Evolutionary conservation across 1,140 invertebrate genomes (phyloP).

Genomic region (Wasmannia auropunctata): DNA sequence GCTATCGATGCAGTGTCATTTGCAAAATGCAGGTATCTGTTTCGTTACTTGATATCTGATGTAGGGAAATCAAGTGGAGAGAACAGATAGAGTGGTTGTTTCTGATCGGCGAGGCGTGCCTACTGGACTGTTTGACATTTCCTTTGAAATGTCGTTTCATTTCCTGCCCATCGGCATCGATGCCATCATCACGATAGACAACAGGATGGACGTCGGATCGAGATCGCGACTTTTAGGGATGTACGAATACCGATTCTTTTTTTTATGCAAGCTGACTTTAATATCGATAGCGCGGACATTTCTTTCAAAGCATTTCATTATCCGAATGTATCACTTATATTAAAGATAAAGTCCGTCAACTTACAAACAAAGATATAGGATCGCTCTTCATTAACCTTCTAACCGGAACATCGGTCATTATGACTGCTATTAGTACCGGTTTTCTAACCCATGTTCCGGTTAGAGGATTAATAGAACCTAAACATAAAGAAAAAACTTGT

Average conservation of each 20-base stretch:
- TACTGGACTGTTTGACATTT: slow-evolving; percentile 70
- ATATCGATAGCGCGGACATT: neutral
- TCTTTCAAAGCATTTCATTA: neutral
- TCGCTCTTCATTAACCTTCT: neutral
- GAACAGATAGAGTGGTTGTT: slow-evolving; percentile 53
- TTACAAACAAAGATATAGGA: neutral
- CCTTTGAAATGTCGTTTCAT: slow-evolving; percentile 72
- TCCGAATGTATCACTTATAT: neutral
- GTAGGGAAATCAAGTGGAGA: slow-evolving; percentile 47
- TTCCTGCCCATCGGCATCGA: slow-evolving; percentile 70
- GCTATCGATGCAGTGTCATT: neutral
- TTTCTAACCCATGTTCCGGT: too few relatives aligned
- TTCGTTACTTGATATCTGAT: slow-evolving; percentile 55
- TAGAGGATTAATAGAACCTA: too few relatives aligned
- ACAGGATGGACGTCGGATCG: slow-evolving; percentile 69
- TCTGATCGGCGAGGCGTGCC: slow-evolving; percentile 63
- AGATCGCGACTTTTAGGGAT: slow-evolving; percentile 65
- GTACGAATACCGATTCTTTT: slow-evolving; percentile 35
- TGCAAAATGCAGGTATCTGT: slow-evolving; percentile 21
- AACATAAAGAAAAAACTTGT: neutral
- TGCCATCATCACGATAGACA: slow-evolving; percentile 64
- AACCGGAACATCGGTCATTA: too few relatives aligned
- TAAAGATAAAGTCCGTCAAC: neutral
- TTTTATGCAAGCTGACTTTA: neutral
- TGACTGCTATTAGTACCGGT: too few relatives aligned